Evolutionary conservation across 1,140 invertebrate genomes (phyloP).

Genomic region (Holcopasites calliopsidis): DNA sequence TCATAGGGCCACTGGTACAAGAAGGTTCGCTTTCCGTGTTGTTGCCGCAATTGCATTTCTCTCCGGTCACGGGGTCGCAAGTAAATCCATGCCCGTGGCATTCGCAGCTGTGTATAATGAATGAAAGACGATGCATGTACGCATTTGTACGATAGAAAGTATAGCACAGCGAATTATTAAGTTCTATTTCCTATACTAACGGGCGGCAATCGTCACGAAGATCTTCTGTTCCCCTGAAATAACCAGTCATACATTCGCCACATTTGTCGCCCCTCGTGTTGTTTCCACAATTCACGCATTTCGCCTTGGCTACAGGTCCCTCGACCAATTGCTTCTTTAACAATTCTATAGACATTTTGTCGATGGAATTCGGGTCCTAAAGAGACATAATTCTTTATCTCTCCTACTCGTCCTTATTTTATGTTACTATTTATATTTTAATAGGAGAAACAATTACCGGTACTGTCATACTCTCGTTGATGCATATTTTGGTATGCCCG

Average conservation of each 20-base stretch:
- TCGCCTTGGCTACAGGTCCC: constrained; percentile 85
- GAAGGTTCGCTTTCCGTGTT: constrained; percentile 95
- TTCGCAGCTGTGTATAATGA: constrained; percentile 82
- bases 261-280: constrained; percentile 92
- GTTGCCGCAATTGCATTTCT: constrained; percentile 96
- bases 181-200: too few relatives aligned
- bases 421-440: not conserved
- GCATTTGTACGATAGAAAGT: not conserved
- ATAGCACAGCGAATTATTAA: too few relatives aligned
- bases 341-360: constrained; percentile 81
- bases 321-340: constrained; percentile 82
- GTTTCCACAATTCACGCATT: constrained; percentile 92
- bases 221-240: constrained; percentile 91
- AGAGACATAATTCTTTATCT: constrained; percentile 8
- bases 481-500: constrained; percentile 91
- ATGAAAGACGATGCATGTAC: not conserved
- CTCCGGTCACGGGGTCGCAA: constrained; percentile 94
- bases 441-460: constrained; percentile 65
- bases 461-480: constrained; percentile 82
- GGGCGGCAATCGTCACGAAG: constrained; percentile 87
- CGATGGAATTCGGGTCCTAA: constrained; percentile 77
- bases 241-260: constrained; percentile 90
- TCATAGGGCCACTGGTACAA: constrained; percentile 85
- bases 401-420: not conserved
- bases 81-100: constrained; percentile 96